Conservation (phyloP, 2,797 vertebrate genomes). For the Macropus fuliginosus region DNA sequence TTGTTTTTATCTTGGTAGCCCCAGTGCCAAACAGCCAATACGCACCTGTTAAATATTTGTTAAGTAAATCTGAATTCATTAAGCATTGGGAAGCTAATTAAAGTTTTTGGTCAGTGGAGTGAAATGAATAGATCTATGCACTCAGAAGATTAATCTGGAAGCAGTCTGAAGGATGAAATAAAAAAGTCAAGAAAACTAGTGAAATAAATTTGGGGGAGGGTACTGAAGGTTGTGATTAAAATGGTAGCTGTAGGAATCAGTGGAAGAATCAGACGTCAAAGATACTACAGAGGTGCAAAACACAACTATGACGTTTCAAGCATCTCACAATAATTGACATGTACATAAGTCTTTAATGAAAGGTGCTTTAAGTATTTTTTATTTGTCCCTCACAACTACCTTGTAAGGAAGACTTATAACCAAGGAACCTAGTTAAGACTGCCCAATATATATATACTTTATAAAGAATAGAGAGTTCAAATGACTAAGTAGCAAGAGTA, state of each 20-base stretch:
- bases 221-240: background rate
- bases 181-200: background rate
- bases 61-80: background rate
- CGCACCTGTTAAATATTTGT: background rate
- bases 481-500: slow-evolving; percentile 28
- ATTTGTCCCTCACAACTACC: background rate
- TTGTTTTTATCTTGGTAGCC: background rate
- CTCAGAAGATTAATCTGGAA: background rate
- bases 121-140: background rate
- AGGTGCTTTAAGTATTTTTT: background rate
- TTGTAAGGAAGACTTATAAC: background rate
- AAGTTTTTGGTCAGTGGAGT: background rate
- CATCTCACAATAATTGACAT: background rate
- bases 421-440: background rate
- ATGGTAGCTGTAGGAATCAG: background rate
- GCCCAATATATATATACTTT: slow-evolving; percentile 21
- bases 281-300: background rate
- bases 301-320: background rate
- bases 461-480: slow-evolving; percentile 21
- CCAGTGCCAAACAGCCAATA: background rate
- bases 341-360: background rate
- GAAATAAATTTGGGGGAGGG: background rate
- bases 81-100: background rate
- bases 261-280: background rate
- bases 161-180: background rate